Evolutionary conservation across 2,888 invertebrate species (phyloP).

Genomic region (Carterocephalus palaemon): DNA sequence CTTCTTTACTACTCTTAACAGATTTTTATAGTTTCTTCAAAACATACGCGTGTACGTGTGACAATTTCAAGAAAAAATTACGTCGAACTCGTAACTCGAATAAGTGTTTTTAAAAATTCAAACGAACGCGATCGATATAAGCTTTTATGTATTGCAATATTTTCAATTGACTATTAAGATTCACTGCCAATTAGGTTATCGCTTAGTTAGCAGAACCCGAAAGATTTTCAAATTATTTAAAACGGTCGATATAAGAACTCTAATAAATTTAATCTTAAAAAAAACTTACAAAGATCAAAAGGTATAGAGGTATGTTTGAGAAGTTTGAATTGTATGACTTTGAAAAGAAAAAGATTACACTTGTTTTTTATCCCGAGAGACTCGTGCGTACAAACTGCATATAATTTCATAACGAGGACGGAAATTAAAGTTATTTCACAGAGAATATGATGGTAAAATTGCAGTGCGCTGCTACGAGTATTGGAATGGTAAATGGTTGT

Average conservation of each 20-base stretch:
- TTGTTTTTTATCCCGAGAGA: too few species aligned
- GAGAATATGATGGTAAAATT: constrained; percentile 24
- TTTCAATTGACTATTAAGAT: constrained; percentile 20
- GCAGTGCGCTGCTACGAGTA: constrained; percentile 18
- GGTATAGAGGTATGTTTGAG: background rate
- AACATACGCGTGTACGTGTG: too few species aligned
- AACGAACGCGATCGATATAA: constrained; percentile 7
- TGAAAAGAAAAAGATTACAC: too few species aligned
- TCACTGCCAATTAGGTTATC: constrained; percentile 15
- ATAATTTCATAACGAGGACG: constrained; percentile 9
- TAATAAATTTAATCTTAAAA: background rate
- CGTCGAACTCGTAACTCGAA: constrained; percentile 17
- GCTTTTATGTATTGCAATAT: constrained; percentile 15
- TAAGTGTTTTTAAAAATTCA: constrained; percentile 21
- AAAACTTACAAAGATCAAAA: background rate
- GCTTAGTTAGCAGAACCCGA: constrained; percentile 4
- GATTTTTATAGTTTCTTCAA: background rate
- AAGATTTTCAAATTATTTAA: constrained; percentile 5
- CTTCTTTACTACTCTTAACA: background rate
- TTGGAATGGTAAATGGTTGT: constrained; percentile 15
- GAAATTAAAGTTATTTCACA: constrained; percentile 10
- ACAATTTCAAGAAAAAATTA: background rate
- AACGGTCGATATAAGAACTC: background rate
- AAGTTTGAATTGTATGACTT: constrained; percentile 1
- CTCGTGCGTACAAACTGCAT: background rate